These are phyloP conservation scores for Barypeithes pellucidus DNA, from an alignment of 2,888 invertebrate genomes.

Conservation along the genomic window DNA sequence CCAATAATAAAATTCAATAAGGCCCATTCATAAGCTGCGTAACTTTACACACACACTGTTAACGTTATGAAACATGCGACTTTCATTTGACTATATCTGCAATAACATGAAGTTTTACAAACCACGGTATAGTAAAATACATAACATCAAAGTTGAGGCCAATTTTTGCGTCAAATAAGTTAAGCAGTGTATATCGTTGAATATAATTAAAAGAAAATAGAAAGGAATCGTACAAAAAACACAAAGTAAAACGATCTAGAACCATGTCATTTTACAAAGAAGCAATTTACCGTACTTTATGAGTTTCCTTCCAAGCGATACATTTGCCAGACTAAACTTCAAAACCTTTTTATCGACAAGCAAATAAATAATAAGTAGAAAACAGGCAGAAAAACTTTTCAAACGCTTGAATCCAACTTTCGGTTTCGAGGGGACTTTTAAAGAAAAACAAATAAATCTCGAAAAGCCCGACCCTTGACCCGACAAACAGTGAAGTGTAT, in stretches of 20 bases:
- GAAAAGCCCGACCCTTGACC: constrained; percentile 35
- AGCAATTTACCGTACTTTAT: constrained; percentile 2
- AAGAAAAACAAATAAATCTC: constrained; percentile 53
- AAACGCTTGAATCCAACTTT: constrained; percentile 39
- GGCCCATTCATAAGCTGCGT: too few species aligned
- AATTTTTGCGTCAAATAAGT: too few species aligned
- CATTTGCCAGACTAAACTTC: constrained; percentile 12
- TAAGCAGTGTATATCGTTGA: too few species aligned
- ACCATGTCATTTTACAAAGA: not conserved
- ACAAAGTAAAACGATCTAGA: not conserved
- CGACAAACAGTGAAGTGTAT: constrained; percentile 39
- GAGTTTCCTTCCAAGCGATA: not conserved
- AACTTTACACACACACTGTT: too few species aligned
- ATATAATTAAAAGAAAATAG: not conserved
- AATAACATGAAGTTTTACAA: too few species aligned
- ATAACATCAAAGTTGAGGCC: too few species aligned
- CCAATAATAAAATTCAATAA: too few species aligned
- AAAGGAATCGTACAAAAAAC: not conserved
- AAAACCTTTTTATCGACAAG: constrained; percentile 29
- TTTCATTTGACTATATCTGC: too few species aligned
- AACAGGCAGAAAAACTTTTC: constrained; percentile 32
- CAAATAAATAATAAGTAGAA: constrained; percentile 42
- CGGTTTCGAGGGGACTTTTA: constrained; percentile 41
- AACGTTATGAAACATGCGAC: too few species aligned
- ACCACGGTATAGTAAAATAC: too few species aligned